Evolutionary conservation across 2,113 vertebrate species (phyloP).

Genomic region (Eleginops maclovinus): DNA sequence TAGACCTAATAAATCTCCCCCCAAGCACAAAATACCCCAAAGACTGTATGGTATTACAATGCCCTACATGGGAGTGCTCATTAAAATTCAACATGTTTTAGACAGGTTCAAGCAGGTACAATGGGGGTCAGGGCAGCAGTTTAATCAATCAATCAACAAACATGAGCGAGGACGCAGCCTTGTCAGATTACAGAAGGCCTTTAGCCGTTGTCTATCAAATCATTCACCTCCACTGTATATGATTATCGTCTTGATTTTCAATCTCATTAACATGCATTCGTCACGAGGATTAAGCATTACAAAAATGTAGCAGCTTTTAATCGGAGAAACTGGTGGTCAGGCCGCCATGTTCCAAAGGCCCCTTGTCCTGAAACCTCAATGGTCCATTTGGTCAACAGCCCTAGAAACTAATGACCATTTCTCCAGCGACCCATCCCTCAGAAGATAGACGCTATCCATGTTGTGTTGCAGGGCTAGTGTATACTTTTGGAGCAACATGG

Average conservation of each 20-base stretch:
- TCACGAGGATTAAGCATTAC: neutral
- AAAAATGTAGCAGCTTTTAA: neutral
- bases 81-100: constrained; percentile 21
- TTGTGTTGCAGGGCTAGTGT: too few species aligned
- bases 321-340: too few species aligned
- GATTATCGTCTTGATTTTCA: neutral
- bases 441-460: too few species aligned
- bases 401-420: too few species aligned
- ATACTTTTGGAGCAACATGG: too few species aligned
- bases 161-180: constrained; percentile 8
- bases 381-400: too few species aligned
- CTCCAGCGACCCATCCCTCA: too few species aligned
- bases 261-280: neutral
- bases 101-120: constrained; percentile 19
- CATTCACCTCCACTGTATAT: neutral
- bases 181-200: constrained; percentile 16
- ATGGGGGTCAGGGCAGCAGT: constrained; percentile 11
- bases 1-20: constrained; percentile 49
- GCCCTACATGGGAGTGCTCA: constrained; percentile 10
- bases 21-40: constrained; percentile 40
- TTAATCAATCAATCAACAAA: constrained; percentile 41
- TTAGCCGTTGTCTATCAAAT: constrained; percentile 6
- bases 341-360: too few species aligned
- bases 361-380: too few species aligned
- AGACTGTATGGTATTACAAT: neutral